A percentile compares a stretch with the other conserved stretches of the same genome.
These are phyloP conservation scores for Phyllotreta cruciferae DNA, from an alignment of 2,888 invertebrate genomes.

Conservation along the genomic window DNA sequence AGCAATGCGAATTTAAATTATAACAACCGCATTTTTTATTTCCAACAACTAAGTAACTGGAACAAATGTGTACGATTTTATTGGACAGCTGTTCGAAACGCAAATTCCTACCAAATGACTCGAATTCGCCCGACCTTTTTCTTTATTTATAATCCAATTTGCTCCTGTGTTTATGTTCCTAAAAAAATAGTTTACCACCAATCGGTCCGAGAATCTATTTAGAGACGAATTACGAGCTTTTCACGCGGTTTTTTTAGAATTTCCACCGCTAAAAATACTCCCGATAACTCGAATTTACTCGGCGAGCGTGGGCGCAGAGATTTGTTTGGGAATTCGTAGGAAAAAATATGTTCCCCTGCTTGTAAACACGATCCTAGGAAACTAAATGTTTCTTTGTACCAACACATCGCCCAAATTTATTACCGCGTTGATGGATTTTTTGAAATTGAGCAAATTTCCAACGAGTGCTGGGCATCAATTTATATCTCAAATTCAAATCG, in stretches of 20 bases:
- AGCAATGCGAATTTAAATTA: too few relatives aligned
- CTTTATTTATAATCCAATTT: not conserved
- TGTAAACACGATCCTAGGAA: constrained; percentile 7
- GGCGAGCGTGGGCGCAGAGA: constrained; percentile 10
- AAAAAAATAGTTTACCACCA: constrained; percentile 13
- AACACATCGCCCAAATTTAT: too few relatives aligned
- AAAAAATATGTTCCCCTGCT: constrained; percentile 12
- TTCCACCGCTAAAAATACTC: constrained; percentile 34
- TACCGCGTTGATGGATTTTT: not conserved
- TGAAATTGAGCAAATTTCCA: not conserved
- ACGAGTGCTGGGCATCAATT: too few relatives aligned
- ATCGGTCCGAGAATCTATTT: constrained; percentile 4
- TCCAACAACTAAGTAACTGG: too few relatives aligned
- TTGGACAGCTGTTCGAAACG: constrained; percentile 13
- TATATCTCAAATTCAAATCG: too few relatives aligned
- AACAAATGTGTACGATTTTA: too few relatives aligned
- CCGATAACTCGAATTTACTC: constrained; percentile 16
- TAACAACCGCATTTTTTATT: too few relatives aligned
- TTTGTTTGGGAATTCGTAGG: constrained; percentile 7
- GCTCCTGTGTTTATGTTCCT: not conserved
- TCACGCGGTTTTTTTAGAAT: constrained; percentile 21
- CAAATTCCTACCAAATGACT: constrained; percentile 12
- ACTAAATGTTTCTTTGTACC: constrained; percentile 11
- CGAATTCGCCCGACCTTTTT: constrained; percentile 1
- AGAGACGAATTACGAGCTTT: not conserved